Conservation (phyloP, 23 tunicate genomes). For the Oikopleura dioica region DNA sequence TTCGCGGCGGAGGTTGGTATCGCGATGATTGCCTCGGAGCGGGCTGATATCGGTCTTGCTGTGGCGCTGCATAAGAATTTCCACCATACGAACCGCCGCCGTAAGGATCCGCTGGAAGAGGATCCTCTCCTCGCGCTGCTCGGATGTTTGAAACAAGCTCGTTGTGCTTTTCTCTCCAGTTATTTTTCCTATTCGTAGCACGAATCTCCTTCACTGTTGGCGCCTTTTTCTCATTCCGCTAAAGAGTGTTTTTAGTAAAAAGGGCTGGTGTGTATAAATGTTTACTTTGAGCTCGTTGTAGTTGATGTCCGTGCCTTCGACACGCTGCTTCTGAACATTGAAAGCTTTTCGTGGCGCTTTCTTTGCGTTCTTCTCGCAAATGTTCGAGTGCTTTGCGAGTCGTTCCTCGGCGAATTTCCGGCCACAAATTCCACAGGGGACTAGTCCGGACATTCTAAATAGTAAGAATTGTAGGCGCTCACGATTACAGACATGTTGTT, state of each 20-base stretch:
- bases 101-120: not conserved
- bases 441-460: no score
- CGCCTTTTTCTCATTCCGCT: not conserved
- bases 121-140: not conserved
- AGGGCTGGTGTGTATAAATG: no score
- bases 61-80: no score
- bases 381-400: slow-evolving; percentile 28
- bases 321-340: slow-evolving; percentile 13
- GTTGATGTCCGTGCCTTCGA: not conserved
- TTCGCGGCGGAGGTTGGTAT: no score
- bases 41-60: no score
- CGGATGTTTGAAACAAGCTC: not conserved
- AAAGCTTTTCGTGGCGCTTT: slow-evolving; percentile 47
- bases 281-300: not conserved
- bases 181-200: not conserved
- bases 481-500: no score
- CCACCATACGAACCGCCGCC: no score
- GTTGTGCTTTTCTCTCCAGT: not conserved
- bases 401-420: slow-evolving; percentile 45
- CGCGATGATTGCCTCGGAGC: no score
- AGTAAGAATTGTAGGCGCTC: no score
- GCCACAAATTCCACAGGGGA: slow-evolving; percentile 50
- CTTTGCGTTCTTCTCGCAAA: slow-evolving; percentile 31
- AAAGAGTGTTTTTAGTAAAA: no score
- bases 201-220: not conserved